A percentile compares a stretch with the other conserved stretches of the same genome.
Conservation (phyloP, 2,797 vertebrate species). For the Coccyzus lansbergi region DNA sequence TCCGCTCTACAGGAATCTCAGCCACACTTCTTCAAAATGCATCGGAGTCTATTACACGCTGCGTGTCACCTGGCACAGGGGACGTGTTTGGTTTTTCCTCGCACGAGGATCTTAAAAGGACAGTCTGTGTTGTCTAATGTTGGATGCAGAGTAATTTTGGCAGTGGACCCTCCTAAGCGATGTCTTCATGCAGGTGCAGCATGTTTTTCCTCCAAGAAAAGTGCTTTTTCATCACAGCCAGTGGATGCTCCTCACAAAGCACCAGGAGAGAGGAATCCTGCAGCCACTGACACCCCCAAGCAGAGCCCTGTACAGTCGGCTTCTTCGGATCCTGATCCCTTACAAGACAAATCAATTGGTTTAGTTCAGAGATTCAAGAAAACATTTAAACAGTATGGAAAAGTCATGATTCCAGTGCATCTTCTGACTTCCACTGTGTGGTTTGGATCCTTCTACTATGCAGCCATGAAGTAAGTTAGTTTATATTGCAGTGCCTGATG, state of each 20-base stretch:
- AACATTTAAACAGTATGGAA: conserved; percentile 96
- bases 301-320: conserved; percentile 41
- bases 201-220: conserved; percentile 71
- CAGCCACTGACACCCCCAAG: not conserved
- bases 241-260: conserved; percentile 22
- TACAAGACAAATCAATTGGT: conserved; percentile 92
- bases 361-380: conserved; percentile 93
- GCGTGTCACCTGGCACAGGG: conserved; percentile 69
- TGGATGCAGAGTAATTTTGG: conserved; percentile 63
- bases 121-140: not conserved
- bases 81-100: conserved; percentile 56
- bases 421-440: conserved; percentile 91
- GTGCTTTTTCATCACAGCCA: conserved; percentile 29
- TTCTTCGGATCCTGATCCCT: conserved; percentile 85
- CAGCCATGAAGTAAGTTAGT: conserved; percentile 93
- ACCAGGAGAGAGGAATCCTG: conserved; percentile 1
- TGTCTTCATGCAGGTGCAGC: conserved; percentile 77
- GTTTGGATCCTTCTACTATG: conserved; percentile 97
- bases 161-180: conserved; percentile 52
- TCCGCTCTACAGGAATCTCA: conserved; percentile 54
- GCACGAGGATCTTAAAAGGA: conserved; percentile 55
- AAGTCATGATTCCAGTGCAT: conserved; percentile 96
- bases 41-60: conserved; percentile 71
- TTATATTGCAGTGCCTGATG: not conserved
- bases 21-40: conserved; percentile 74